Base-by-base conservation (phyloP, 2,888 invertebrate genomes). In the Bugula neritina region DNA sequence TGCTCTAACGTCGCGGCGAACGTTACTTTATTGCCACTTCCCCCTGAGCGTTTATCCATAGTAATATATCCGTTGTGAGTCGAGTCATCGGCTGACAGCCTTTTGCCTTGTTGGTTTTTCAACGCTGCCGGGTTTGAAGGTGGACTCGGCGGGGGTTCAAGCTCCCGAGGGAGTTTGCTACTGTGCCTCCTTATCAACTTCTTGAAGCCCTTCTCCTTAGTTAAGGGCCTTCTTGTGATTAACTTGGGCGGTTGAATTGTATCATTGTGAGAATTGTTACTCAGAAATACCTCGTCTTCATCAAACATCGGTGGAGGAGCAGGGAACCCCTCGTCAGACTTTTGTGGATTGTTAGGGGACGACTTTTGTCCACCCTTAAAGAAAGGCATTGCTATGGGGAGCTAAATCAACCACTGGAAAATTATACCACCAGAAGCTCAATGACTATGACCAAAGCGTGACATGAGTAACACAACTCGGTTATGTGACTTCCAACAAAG, bases 171-270 rank as follows among this genome's bases (percentile, higher is more conserved):
- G 3, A 63, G 10, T 63, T 63, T 63, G 31, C 63, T 63, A 31
- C 63, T 63, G 63, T 63, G 63, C 27, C 63, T 25, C 10, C 63
- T 27, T 25, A 63, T 63, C n/a, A 63, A n/a, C n/a, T 63, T 63
- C 10, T 31, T 27, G n/a, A 63, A 63, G 2, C 63, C 63, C 2
- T 34, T 63, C 27, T 63, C 63, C 27, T 63, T 63, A 17, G 43
- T 43, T 43, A 17, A 43, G 17, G 43, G 43, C 43, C 17, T 43
- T 17, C 43, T 43, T 5, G 43, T 43, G 17, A 43, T 43, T 10
- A 10, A 17, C 17, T 43, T 43, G 5, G 5, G 43, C 17, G 17
- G 10, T 43, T 43, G 43, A 10, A 10, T 43, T 17, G 43, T 43
- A 43, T 43, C 43, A 43, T 43, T 17, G n/a, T n/a, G n/a, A n/a